Conservation (phyloP, 2,888 invertebrate genomes). For the Pocota personata region DNA sequence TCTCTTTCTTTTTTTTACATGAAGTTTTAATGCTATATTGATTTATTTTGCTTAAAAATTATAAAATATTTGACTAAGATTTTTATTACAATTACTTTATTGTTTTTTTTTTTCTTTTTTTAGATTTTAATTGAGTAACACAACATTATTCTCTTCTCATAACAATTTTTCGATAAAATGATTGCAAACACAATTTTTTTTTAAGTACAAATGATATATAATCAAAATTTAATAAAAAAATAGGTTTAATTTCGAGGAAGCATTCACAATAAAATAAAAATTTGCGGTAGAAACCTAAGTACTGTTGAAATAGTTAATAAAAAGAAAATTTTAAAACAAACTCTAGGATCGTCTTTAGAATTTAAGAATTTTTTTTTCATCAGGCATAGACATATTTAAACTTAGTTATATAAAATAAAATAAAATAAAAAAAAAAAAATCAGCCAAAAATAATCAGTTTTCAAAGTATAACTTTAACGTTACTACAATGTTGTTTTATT, state of each 20-base stretch:
- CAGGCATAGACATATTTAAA: conserved; percentile 1
- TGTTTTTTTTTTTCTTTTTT: background rate
- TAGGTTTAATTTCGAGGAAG: conserved; percentile 38
- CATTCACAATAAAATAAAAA: conserved; percentile 22
- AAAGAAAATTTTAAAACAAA: conserved; percentile 20
- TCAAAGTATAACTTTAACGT: conserved; percentile 39
- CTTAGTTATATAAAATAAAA: conserved; percentile 20
- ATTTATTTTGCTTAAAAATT: conserved; percentile 43
- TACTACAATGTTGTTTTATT: conserved; percentile 36
- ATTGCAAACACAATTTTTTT: conserved; percentile 12
- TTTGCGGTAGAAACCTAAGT: conserved; percentile 12
- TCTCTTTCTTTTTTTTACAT: conserved; percentile 9
- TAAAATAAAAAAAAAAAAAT: conserved; percentile 42
- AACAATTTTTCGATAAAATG: conserved; percentile 4
- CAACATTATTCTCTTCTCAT: background rate
- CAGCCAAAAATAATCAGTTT: conserved; percentile 23
- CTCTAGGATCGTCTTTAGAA: conserved; percentile 35
- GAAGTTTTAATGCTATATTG: conserved; percentile 6
- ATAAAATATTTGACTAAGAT: conserved; percentile 50
- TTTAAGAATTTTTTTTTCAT: background rate
- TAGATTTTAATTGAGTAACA: background rate
- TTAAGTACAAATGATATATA: conserved; percentile 55
- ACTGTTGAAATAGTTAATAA: conserved; percentile 22
- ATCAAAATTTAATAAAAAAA: conserved; percentile 8
- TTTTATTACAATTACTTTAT: background rate